These are phyloP conservation scores for Cyanoramphus novaezelandiae DNA, from an alignment of 2,113 vertebrate species.

Conservation along the genomic window DNA sequence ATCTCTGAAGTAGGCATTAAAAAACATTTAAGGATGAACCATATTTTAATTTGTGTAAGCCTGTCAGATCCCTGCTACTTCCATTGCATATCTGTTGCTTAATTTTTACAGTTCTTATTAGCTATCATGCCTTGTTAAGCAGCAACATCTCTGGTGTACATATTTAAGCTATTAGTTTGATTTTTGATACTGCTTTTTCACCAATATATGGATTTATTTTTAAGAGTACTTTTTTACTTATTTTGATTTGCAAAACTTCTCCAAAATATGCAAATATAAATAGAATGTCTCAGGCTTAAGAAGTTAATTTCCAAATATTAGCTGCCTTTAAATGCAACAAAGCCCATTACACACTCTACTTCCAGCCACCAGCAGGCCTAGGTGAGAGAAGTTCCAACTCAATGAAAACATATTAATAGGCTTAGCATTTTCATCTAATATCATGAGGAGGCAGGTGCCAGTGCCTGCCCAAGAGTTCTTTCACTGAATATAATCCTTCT, in stretches of 20 bases:
- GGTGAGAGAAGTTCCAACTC: not conserved
- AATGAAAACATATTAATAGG: not conserved
- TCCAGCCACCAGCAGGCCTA: not conserved
- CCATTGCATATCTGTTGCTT: not conserved
- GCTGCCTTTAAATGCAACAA: not conserved
- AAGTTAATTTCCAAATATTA: not conserved
- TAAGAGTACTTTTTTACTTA: not conserved
- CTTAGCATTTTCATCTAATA: not conserved
- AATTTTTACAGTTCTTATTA: not conserved
- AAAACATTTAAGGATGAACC: not conserved
- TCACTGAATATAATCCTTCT: not conserved
- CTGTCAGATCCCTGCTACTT: not conserved
- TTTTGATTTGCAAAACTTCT: not conserved
- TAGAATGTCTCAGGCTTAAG: not conserved
- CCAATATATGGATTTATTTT: not conserved
- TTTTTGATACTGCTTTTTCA: not conserved
- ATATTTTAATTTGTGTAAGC: not conserved
- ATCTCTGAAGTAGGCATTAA: not conserved
- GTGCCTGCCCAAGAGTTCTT: not conserved
- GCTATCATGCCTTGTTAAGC: not conserved
- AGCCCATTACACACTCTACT: not conserved
- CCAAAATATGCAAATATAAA: not conserved
- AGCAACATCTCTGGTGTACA: not conserved
- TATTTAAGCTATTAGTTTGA: not conserved
- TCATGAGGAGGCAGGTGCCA: not conserved